Evolutionary conservation across 92 coral and sea anemone genomes (phyloP).

Genomic region (Virgularia gustaviana): DNA sequence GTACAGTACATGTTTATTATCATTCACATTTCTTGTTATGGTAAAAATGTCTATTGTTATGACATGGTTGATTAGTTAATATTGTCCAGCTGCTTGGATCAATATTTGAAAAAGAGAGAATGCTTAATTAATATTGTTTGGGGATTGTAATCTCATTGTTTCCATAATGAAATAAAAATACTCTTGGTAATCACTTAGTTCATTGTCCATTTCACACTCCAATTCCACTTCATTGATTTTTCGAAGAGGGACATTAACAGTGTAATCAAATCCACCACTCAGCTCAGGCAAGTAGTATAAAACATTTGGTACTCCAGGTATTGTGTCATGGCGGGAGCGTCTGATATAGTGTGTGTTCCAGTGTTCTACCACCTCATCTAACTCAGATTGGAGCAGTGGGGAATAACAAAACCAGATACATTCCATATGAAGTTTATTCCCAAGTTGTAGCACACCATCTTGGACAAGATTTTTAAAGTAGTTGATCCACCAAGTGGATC

Average conservation of each 20-base stretch:
- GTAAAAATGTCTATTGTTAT: background rate
- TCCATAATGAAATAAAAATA: slow-evolving; percentile 5
- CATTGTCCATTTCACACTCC: background rate
- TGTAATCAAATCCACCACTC: slow-evolving; percentile 14
- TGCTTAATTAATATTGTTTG: slow-evolving; percentile 1
- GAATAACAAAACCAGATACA: slow-evolving; percentile 6
- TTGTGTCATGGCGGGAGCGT: background rate
- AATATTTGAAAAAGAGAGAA: slow-evolving; percentile 3
- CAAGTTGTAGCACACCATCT: background rate
- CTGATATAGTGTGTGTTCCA: slow-evolving; percentile 7
- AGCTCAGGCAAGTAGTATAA: slow-evolving; percentile 3
- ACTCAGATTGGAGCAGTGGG: background rate
- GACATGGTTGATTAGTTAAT: background rate
- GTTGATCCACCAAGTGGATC: slow-evolving; percentile 8
- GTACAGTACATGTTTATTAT: too few relatives aligned
- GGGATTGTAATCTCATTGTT: background rate
- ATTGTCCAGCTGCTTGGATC: background rate
- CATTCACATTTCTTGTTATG: too few relatives aligned
- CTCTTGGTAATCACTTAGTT: slow-evolving; percentile 21
- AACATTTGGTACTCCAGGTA: background rate
- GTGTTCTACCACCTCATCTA: background rate
- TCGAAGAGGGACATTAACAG: slow-evolving; percentile 1
- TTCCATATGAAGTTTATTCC: background rate
- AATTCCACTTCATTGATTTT: slow-evolving; percentile 8
- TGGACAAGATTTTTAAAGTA: background rate